Evolutionary conservation across 2,888 invertebrate species (phyloP).

Genomic region (Coenonympha arcania): DNA sequence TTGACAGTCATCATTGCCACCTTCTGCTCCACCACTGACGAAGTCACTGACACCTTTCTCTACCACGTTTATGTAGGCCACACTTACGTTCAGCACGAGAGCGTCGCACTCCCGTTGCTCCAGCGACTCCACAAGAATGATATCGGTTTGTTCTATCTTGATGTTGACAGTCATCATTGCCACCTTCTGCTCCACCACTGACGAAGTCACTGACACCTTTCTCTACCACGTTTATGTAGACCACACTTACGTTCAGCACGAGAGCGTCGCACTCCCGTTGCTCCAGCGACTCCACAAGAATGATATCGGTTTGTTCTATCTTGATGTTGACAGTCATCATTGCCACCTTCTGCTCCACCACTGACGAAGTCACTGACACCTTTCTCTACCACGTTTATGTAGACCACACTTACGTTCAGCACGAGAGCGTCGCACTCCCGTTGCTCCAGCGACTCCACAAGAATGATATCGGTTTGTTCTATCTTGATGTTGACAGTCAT

Average conservation of each 20-base stretch:
- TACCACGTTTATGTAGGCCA: too few species aligned
- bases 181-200: conserved; percentile 29
- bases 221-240: conserved; percentile 47
- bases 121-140: conserved; percentile 91
- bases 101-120: conserved; percentile 86
- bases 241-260: conserved; percentile 84
- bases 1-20: conserved; percentile 78
- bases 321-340: conserved; percentile 83
- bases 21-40: conserved; percentile 30
- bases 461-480: conserved; percentile 92
- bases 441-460: conserved; percentile 87
- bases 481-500: conserved; percentile 84
- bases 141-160: conserved; percentile 91
- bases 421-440: conserved; percentile 90
- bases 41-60: conserved; percentile 38
- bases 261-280: conserved; percentile 88
- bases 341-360: conserved; percentile 33
- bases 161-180: conserved; percentile 81
- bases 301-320: conserved; percentile 92
- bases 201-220: conserved; percentile 34
- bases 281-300: conserved; percentile 89
- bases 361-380: conserved; percentile 31
- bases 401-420: conserved; percentile 81
- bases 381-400: conserved; percentile 49
- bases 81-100: conserved; percentile 86